Percentiles rank a stretch among this genome's conserved stretches.
These are phyloP conservation scores for Drosophila funebris DNA, from an alignment of 1,140 invertebrate genomes.

Conservation along the genomic window DNA sequence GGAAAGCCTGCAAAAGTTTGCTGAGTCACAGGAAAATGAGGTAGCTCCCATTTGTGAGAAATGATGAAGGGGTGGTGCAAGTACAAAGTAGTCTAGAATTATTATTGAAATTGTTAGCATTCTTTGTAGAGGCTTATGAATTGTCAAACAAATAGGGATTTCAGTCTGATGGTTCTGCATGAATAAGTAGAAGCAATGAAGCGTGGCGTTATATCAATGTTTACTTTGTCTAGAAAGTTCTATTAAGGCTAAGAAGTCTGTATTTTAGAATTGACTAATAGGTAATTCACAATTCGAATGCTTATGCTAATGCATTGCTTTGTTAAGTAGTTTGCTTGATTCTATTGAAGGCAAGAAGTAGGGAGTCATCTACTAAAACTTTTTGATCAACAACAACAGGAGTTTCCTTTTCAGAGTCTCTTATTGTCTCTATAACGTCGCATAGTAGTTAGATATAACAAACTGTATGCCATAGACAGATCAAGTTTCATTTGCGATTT, in stretches of 20 bases:
- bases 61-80: not conserved
- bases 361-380: no score
- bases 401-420: no score
- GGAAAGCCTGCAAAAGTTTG: not conserved
- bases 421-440: no score
- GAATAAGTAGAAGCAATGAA: not conserved
- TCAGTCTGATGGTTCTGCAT: not conserved
- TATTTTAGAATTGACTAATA: no score
- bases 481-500: no score
- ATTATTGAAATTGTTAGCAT: constrained; percentile 6
- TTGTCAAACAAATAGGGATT: constrained; percentile 7
- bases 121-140: constrained; percentile 1
- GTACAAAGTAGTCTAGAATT: constrained; percentile 1
- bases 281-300: no score
- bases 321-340: no score
- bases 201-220: not conserved
- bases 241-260: not conserved
- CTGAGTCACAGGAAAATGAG: constrained; percentile 10
- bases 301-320: no score
- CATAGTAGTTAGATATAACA: no score
- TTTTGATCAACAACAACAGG: no score
- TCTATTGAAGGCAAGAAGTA: no score
- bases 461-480: no score
- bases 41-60: not conserved
- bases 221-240: not conserved